Evolutionary conservation across 2,113 vertebrate species (phyloP).

Genomic region (Neolamprologus devosi): DNA sequence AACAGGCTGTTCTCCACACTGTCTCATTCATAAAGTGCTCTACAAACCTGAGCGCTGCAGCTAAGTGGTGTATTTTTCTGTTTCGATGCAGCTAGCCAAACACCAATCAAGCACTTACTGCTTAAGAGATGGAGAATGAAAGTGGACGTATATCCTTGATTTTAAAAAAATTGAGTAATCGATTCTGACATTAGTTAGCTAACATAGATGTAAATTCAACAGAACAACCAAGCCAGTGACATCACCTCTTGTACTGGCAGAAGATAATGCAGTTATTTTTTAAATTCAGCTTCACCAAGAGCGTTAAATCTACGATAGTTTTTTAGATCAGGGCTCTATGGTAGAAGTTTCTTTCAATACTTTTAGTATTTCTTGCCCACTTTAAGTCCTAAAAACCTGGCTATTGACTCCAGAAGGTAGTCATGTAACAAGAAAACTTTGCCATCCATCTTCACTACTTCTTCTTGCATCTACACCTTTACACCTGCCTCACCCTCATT

Average conservation of each 20-base stretch:
- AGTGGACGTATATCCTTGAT: not conserved
- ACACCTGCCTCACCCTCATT: not conserved
- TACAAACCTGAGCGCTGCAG: not conserved
- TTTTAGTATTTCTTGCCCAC: not conserved
- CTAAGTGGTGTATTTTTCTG: not conserved
- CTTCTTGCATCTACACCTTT: not conserved
- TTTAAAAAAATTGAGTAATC: accelerated
- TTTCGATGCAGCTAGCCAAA: not conserved
- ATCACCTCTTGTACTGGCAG: not conserved
- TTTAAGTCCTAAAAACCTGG: not conserved
- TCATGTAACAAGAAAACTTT: not conserved
- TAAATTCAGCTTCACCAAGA: not conserved
- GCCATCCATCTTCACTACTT: not conserved
- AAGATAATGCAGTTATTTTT: not conserved
- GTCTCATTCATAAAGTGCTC: not conserved
- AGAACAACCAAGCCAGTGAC: not conserved
- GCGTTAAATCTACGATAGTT: accelerated
- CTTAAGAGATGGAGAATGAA: accelerated
- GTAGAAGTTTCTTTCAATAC: not conserved
- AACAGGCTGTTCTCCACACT: not conserved
- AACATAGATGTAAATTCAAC: not conserved
- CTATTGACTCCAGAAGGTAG: not conserved
- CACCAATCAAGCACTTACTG: not conserved
- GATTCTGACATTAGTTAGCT: not conserved
- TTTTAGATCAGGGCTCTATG: not conserved